Conservation (phyloP, 2,113 vertebrate genomes). For the Salvelinus alpinus region DNA sequence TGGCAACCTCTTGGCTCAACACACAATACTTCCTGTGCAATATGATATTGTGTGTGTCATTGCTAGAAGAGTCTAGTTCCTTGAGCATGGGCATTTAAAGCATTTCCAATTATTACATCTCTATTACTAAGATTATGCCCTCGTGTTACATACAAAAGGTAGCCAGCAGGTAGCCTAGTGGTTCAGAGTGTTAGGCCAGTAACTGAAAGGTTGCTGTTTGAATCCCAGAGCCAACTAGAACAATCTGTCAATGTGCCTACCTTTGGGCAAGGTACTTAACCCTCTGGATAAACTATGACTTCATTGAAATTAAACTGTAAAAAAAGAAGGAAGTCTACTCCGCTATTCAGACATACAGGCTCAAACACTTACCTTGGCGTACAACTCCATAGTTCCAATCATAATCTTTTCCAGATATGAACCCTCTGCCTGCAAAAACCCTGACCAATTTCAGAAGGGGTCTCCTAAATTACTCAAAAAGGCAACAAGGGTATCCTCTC, state of each 20-base stretch:
- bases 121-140: neutral
- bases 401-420: neutral
- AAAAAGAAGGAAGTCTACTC: neutral
- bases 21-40: neutral
- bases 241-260: too few species aligned
- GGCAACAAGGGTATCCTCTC: neutral
- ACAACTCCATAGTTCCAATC: slow-evolving; percentile 68
- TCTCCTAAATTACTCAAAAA: neutral
- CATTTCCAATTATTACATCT: neutral
- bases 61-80: neutral
- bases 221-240: too few species aligned
- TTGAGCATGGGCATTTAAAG: neutral
- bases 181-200: too few species aligned
- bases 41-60: neutral
- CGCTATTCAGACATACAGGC: too few species aligned
- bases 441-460: neutral
- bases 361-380: slow-evolving; percentile 68
- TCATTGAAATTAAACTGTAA: neutral
- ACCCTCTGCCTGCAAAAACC: neutral
- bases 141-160: neutral
- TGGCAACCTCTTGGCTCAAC: neutral
- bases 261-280: too few species aligned
- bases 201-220: too few species aligned
- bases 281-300: too few species aligned
- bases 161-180: neutral